These are phyloP conservation scores for Tanypteryx hageni DNA, from an alignment of 2,888 invertebrate species.

Conservation along the genomic window DNA sequence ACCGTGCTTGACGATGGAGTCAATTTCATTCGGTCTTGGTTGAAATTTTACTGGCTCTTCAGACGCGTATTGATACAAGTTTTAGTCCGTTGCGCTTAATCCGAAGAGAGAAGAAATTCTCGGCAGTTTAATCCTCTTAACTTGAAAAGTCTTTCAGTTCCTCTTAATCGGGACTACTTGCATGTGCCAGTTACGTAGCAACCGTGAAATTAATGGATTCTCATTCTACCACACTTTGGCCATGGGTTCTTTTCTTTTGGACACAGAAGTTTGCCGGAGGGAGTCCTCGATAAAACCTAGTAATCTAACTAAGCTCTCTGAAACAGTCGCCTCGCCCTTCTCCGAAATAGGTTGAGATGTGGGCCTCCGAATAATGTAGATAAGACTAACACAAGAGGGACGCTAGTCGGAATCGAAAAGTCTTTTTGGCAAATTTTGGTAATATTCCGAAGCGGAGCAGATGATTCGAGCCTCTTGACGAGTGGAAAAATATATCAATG, in stretches of 20 bases:
- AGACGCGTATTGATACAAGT: not conserved
- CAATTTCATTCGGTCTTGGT: too few species aligned
- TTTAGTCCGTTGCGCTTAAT: not conserved
- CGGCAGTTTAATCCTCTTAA: not conserved
- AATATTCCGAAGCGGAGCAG: too few species aligned
- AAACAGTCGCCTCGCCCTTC: not conserved
- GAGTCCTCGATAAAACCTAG: constrained; percentile 2
- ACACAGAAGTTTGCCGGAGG: not conserved
- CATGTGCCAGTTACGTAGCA: not conserved
- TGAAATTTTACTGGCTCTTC: too few species aligned
- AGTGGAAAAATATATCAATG: too few species aligned
- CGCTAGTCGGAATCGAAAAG: too few species aligned
- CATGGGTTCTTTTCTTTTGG: not conserved
- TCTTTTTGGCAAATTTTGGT: too few species aligned
- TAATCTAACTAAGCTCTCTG: constrained; percentile 3
- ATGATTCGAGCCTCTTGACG: too few species aligned
- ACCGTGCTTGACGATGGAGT: too few species aligned
- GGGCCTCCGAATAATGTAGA: too few species aligned
- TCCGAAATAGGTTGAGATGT: too few species aligned
- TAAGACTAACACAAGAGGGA: too few species aligned
- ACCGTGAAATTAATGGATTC: too few species aligned
- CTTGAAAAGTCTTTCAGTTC: not conserved
- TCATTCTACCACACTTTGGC: not conserved
- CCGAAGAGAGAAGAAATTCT: not conserved
- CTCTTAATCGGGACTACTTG: not conserved